Conservation (phyloP, 2,888 invertebrate species). For the Girardia tigrina region DNA sequence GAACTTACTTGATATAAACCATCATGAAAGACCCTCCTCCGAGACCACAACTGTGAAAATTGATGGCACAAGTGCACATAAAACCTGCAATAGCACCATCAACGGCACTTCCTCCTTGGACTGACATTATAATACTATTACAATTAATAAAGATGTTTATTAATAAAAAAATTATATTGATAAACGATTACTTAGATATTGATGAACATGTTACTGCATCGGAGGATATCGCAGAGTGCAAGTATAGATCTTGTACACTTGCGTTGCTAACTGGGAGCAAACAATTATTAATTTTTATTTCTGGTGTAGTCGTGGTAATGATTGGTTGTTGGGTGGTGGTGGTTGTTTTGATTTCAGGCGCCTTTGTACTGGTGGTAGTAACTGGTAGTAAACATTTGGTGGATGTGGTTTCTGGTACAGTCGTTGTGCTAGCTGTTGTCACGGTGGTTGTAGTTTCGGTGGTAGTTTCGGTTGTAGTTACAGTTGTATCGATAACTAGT, state of each 20-base stretch:
- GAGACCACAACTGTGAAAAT: constrained; percentile 11
- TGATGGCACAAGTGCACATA: neutral
- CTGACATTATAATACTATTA: neutral
- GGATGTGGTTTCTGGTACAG: no score
- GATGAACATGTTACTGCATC: constrained; percentile 16
- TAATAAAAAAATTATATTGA: neutral
- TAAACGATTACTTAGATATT: neutral
- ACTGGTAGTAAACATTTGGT: no score
- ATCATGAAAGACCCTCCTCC: neutral
- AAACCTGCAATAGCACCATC: constrained; percentile 5
- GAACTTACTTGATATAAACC: neutral
- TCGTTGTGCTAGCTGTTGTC: no score
- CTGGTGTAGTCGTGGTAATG: no score
- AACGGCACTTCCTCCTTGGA: constrained; percentile 1
- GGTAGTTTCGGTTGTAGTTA: no score
- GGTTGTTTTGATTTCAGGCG: no score
- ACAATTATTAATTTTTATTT: no score
- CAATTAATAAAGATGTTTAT: no score
- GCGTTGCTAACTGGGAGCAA: neutral
- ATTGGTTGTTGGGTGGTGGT: no score
- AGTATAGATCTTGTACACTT: neutral
- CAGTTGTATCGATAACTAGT: no score
- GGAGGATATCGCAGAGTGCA: neutral
- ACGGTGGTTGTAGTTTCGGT: no score
- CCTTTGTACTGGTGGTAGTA: no score